Evolutionary conservation across 2,113 vertebrate species (phyloP).

Genomic region (Lampris incognitus): DNA sequence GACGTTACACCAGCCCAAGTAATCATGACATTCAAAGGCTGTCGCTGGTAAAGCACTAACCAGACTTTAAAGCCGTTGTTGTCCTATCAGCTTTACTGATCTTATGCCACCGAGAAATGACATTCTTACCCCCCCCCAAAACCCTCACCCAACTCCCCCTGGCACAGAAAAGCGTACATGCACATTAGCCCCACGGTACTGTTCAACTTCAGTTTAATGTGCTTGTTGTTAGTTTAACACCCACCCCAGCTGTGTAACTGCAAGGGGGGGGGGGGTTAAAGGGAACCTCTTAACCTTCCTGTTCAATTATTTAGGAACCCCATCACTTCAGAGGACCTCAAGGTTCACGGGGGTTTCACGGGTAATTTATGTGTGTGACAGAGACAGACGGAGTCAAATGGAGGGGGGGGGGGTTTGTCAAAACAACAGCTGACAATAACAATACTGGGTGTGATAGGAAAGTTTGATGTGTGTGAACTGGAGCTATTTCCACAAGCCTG

Average conservation of each 20-base stretch:
- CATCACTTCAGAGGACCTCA: conserved; percentile 23
- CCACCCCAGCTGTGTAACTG: conserved; percentile 34
- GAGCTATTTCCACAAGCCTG: background rate
- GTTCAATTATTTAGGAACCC: conserved; percentile 22
- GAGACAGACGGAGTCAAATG: background rate
- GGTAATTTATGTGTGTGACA: background rate
- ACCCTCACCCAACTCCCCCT: conserved; percentile 21
- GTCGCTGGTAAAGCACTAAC: conserved; percentile 54
- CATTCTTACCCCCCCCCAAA: conserved; percentile 35
- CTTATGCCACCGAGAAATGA: conserved; percentile 47
- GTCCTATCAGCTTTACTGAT: conserved; percentile 46
- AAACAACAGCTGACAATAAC: conserved; percentile 19
- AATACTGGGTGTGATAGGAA: background rate
- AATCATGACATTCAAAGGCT: conserved; percentile 70
- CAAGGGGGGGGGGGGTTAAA: background rate
- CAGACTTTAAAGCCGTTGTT: conserved; percentile 58
- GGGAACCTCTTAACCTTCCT: conserved; percentile 10
- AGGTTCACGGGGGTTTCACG: conserved; percentile 4
- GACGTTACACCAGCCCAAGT: conserved; percentile 68
- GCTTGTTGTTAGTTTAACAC: conserved; percentile 46
- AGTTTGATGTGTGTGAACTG: background rate
- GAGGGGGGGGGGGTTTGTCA: background rate
- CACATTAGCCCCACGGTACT: conserved; percentile 44
- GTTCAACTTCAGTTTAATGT: conserved; percentile 50
- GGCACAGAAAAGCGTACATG: conserved; percentile 50